Evolutionary conservation across 2,113 vertebrate genomes (phyloP).

Genomic region (Hystrix brachyura): DNA sequence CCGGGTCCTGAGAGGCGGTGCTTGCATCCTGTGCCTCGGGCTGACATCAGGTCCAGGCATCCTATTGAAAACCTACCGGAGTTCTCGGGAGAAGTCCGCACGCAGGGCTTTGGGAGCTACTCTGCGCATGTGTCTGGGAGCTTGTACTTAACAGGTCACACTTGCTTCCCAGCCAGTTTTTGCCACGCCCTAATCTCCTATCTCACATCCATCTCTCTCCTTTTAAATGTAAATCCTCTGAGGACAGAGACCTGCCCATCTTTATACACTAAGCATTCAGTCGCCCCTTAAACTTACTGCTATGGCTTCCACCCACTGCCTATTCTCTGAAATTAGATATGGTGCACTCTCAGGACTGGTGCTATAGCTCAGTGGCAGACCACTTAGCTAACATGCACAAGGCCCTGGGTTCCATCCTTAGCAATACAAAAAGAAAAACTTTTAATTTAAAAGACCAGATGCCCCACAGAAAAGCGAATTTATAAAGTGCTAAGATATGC

Average conservation of each 20-base stretch:
- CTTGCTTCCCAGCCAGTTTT: too few relatives aligned
- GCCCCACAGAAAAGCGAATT: slow-evolving; percentile 53
- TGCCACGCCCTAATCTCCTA: too few relatives aligned
- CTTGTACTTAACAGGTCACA: too few relatives aligned
- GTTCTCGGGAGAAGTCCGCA: too few relatives aligned
- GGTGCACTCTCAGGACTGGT: background rate
- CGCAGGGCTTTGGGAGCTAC: too few relatives aligned
- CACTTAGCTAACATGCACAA: background rate
- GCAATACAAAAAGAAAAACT: background rate
- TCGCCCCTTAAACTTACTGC: background rate
- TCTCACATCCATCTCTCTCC: background rate
- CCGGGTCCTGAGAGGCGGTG: too few relatives aligned
- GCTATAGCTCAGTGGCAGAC: too few relatives aligned
- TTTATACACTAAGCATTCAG: background rate
- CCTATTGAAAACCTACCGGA: too few relatives aligned
- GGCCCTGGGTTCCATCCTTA: background rate
- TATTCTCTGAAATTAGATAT: background rate
- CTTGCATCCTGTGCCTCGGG: too few relatives aligned
- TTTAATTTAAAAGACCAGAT: slow-evolving; percentile 51
- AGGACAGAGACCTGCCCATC: background rate
- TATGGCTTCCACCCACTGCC: background rate
- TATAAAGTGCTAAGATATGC: slow-evolving; percentile 27
- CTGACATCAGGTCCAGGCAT: too few relatives aligned
- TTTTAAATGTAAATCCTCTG: background rate
- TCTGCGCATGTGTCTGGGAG: too few relatives aligned